phyloP scores from a whole-genome alignment of 2,888 invertebrate genomes.

The Syritta pipiens region DNA sequence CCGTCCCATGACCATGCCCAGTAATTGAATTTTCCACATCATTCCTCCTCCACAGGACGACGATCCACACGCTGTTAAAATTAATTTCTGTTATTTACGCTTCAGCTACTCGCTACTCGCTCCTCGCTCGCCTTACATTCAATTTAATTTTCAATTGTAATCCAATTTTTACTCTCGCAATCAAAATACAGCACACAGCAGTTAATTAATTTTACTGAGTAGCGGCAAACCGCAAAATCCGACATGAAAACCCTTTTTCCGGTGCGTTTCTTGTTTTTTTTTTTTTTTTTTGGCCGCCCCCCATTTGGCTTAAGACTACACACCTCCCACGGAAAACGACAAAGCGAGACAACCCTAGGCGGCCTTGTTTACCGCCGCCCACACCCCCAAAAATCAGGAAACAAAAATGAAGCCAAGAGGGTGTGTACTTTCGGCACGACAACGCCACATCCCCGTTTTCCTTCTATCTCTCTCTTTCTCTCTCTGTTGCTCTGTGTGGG shows the following conservation, averaged over 20 bases:
- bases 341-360: too few species aligned
- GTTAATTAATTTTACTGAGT: conserved; percentile 54
- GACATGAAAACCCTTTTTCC: too few species aligned
- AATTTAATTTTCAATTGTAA: conserved; percentile 64
- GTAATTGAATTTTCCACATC: too few species aligned
- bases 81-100: conserved; percentile 57
- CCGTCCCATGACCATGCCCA: too few species aligned
- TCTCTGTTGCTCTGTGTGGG: neutral
- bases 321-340: too few species aligned
- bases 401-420: neutral
- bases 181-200: conserved; percentile 40
- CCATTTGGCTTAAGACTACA: too few species aligned
- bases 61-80: neutral
- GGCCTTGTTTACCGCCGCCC: too few species aligned
- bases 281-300: too few species aligned
- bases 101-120: conserved; percentile 10
- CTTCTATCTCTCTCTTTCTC: too few species aligned
- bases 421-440: conserved; percentile 40
- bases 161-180: conserved; percentile 48
- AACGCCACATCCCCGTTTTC: conserved; percentile 28
- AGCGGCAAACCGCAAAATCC: conserved; percentile 43
- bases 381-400: neutral
- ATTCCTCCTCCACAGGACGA: too few species aligned
- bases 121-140: conserved; percentile 41
- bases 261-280: too few species aligned